Percentiles rank a stretch among this genome's conserved stretches.
Conservation (phyloP, 2,113 vertebrate species). For the Cottus gobio region DNA sequence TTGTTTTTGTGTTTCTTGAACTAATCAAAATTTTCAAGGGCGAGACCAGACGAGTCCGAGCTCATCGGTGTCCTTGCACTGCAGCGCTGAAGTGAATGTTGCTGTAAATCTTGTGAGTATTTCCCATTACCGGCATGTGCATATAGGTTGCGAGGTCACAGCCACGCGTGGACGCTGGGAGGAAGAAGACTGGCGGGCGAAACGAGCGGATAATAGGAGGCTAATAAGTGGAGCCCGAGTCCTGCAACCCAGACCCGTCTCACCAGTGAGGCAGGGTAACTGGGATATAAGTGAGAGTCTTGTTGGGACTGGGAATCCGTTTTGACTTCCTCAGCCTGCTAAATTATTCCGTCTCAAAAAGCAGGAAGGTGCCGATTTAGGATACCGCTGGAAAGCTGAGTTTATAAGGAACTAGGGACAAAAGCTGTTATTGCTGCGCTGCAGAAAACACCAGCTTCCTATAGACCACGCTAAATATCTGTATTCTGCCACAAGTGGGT, state of each 20-base stretch:
- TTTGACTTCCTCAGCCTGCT: constrained; percentile 13
- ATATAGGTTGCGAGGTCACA: neutral
- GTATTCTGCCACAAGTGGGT: constrained; percentile 42
- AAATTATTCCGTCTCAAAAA: neutral
- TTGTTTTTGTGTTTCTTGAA: constrained; percentile 26
- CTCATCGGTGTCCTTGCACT: neutral
- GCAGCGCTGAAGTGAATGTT: neutral
- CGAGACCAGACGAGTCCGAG: neutral
- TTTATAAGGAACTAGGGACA: constrained; percentile 14
- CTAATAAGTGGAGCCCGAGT: neutral
- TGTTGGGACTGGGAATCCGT: neutral
- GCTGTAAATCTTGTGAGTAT: neutral
- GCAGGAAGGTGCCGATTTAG: constrained; percentile 3
- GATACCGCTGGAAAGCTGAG: neutral
- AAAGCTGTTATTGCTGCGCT: constrained; percentile 28
- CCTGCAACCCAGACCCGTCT: neutral
- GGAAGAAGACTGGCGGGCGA: constrained; percentile 1
- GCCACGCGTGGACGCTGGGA: neutral
- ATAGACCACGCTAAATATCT: constrained; percentile 40
- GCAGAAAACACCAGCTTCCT: constrained; percentile 47
- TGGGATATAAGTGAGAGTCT: neutral
- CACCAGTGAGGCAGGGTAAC: neutral
- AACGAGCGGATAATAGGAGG: neutral
- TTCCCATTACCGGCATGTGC: neutral
- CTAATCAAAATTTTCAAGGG: constrained; percentile 18